Percentiles rank a stretch among this genome's conserved stretches.
Conservation (phyloP, 2,888 invertebrate species). For the Agrotis segetum region DNA sequence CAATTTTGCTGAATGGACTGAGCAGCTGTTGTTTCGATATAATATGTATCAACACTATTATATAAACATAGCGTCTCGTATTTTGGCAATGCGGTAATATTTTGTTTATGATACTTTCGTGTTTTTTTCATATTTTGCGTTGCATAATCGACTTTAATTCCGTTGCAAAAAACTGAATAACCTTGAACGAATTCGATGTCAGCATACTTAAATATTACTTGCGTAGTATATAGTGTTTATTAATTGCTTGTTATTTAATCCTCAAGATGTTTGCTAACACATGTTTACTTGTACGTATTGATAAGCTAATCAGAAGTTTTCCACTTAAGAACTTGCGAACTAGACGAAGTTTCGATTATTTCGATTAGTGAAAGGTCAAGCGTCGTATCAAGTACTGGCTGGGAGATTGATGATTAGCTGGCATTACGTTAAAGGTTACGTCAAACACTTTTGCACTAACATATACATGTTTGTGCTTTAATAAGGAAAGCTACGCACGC, state of each 20-base stretch:
- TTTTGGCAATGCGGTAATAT: constrained; percentile 41
- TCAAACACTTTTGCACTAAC: constrained; percentile 14
- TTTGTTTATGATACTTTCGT: constrained; percentile 22
- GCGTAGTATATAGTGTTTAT: too few species aligned
- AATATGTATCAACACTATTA: constrained; percentile 50
- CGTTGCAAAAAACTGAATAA: background rate
- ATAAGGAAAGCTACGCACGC: constrained; percentile 18
- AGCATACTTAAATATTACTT: background rate
- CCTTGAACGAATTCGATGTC: constrained; percentile 6
- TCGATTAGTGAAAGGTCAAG: constrained; percentile 48
- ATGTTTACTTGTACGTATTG: constrained; percentile 22
- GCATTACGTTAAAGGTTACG: constrained; percentile 42
- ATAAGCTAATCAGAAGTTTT: constrained; percentile 54
- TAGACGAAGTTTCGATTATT: constrained; percentile 44
- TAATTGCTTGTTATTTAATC: constrained; percentile 10
- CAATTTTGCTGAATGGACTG: constrained; percentile 70
- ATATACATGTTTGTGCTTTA: constrained; percentile 11
- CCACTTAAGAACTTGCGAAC: constrained; percentile 26
- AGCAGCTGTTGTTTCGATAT: constrained; percentile 66
- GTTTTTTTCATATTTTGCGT: constrained; percentile 1
- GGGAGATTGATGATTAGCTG: constrained; percentile 38
- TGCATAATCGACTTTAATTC: background rate
- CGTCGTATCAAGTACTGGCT: constrained; percentile 11
- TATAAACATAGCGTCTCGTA: constrained; percentile 40
- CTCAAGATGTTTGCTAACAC: background rate